A percentile compares a stretch with the other conserved stretches of the same genome.
Evolutionary conservation across 1,140 invertebrate genomes (phyloP).

Genomic region (Drosophila sechellia): DNA sequence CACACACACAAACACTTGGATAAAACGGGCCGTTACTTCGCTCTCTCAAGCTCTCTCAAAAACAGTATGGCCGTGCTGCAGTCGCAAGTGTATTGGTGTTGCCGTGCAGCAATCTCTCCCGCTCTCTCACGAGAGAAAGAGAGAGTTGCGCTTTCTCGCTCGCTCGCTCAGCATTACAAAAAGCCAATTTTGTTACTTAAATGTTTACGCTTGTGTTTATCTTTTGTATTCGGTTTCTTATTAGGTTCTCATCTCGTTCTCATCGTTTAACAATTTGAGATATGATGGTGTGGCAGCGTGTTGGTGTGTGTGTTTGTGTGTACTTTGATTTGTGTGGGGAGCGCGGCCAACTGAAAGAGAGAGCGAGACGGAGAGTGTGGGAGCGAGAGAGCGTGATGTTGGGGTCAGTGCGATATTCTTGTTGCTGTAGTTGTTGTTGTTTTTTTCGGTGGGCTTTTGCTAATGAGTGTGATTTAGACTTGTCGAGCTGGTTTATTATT

Average conservation of each 20-base stretch:
- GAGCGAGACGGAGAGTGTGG: conserved; percentile 23
- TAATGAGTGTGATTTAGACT: conserved; percentile 83
- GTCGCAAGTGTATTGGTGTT: conserved; percentile 32
- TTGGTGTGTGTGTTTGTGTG: conserved; percentile 34
- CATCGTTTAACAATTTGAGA: conserved; percentile 84
- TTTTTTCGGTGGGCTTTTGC: conserved; percentile 67
- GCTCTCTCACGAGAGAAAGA: conserved; percentile 6
- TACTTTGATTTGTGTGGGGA: conserved; percentile 44
- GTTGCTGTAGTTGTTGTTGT: conserved; percentile 20
- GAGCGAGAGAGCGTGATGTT: conserved; percentile 37
- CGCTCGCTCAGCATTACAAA: conserved; percentile 71
- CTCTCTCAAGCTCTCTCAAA: conserved; percentile 47
- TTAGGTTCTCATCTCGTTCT: conserved; percentile 84
- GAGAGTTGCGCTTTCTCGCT: conserved; percentile 12
- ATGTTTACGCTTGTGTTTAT: conserved; percentile 84
- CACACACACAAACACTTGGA: conserved; percentile 21
- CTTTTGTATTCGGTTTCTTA: conserved; percentile 84
- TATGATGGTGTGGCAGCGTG: conserved; percentile 57
- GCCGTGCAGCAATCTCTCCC: conserved; percentile 39
- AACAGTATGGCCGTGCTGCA: conserved; percentile 65
- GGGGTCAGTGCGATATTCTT: conserved; percentile 29
- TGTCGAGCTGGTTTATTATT: conserved; percentile 83
- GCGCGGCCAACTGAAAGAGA: not conserved
- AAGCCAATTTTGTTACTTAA: conserved; percentile 84
- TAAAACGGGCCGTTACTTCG: conserved; percentile 61